Conservation (phyloP, 2,797 vertebrate species). For the Tragelaphus oryx region DNA sequence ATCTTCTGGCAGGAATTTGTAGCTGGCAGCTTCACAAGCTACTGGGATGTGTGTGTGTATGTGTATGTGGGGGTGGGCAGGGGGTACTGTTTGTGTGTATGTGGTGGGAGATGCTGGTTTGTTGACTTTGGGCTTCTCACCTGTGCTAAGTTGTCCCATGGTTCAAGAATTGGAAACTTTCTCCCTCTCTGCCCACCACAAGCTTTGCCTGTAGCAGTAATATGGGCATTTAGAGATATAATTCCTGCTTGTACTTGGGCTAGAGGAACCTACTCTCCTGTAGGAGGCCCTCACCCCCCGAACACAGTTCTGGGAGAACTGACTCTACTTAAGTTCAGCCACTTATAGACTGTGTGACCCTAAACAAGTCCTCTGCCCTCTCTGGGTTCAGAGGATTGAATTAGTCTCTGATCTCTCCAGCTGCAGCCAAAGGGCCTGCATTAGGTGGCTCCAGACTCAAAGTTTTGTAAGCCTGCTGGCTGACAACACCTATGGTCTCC, state of each 20-base stretch:
- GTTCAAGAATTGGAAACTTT: not conserved
- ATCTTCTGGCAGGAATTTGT: not conserved
- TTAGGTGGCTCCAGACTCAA: not conserved
- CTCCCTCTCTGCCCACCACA: not conserved
- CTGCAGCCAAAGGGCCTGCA: constrained; percentile 16
- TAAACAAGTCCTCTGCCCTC: constrained; percentile 36
- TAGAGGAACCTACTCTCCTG: not conserved
- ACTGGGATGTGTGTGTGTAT: not conserved
- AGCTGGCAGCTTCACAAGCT: not conserved
- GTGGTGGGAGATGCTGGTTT: not conserved
- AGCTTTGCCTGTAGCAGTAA: not conserved
- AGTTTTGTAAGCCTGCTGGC: not conserved
- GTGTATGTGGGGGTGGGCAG: not conserved
- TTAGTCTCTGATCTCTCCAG: not conserved
- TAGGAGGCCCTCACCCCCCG: not conserved
- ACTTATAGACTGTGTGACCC: not conserved
- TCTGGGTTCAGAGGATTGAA: not conserved
- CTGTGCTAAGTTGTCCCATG: not conserved
- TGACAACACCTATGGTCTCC: not conserved
- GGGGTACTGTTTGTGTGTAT: not conserved
- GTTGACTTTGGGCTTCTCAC: not conserved
- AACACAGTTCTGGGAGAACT: not conserved
- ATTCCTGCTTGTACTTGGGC: not conserved
- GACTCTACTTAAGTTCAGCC: not conserved
- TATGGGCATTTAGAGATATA: not conserved